Evolutionary conservation across 1,140 invertebrate genomes (phyloP).

Genomic region (Melanaphis sacchari): DNA sequence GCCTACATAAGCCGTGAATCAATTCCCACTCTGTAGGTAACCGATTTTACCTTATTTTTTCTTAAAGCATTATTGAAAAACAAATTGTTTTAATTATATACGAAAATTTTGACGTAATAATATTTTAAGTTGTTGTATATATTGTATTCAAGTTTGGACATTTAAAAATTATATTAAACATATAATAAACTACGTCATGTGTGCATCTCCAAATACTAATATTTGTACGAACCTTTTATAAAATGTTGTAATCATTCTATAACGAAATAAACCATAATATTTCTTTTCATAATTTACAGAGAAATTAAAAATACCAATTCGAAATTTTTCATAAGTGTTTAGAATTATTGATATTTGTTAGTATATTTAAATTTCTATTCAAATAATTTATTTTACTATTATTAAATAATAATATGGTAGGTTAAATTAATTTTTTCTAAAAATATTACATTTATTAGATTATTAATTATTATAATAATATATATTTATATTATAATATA

Average conservation of each 20-base stretch:
- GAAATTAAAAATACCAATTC: background rate
- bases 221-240: background rate
- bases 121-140: no score
- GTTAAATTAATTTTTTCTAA: no score
- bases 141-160: background rate
- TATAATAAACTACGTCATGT: background rate
- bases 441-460: no score
- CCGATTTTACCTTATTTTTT: background rate
- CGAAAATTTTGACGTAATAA: no score
- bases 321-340: no score
- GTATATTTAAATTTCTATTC: background rate
- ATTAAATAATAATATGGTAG: no score
- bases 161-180: background rate
- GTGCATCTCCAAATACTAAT: background rate
- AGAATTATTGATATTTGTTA: no score
- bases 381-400: no score
- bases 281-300: background rate
- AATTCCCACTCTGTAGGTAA: background rate
- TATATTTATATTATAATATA: no score
- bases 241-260: background rate
- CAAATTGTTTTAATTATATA: background rate
- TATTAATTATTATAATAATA: no score
- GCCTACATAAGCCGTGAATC: background rate
- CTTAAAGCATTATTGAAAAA: background rate
- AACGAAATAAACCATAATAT: background rate